These are phyloP conservation scores for Melanotaenia pygmaea DNA, from an alignment of 2,797 vertebrate species.

Conservation along the genomic window DNA sequence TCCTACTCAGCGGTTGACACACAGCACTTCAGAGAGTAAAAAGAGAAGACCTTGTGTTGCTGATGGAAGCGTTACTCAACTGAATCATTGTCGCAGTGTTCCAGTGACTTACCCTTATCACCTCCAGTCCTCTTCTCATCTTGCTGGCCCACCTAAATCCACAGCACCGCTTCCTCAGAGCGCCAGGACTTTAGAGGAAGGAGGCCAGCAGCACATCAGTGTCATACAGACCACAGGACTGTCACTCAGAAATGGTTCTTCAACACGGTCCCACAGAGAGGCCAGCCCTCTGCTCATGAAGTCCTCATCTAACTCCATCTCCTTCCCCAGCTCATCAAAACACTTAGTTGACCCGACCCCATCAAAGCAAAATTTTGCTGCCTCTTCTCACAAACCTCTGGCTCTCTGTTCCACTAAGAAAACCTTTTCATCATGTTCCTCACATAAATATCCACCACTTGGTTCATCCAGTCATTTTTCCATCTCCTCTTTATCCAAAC, in stretches of 20 bases:
- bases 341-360: constrained; percentile 42
- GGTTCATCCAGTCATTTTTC: constrained; percentile 49
- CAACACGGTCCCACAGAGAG: constrained; percentile 85
- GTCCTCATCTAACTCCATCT: constrained; percentile 59
- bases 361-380: constrained; percentile 38
- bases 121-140: constrained; percentile 83
- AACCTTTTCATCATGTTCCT: constrained; percentile 29
- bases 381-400: constrained; percentile 53
- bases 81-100: constrained; percentile 82
- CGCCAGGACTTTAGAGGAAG: constrained; percentile 86
- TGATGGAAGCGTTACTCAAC: constrained; percentile 79
- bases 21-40: constrained; percentile 82
- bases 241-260: constrained; percentile 85
- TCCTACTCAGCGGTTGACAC: constrained; percentile 87
- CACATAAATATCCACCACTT: constrained; percentile 39
- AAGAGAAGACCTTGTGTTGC: constrained; percentile 81
- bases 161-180: constrained; percentile 87
- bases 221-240: constrained; percentile 93
- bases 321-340: constrained; percentile 49
- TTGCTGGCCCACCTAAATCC: constrained; percentile 83
- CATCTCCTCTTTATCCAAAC: constrained; percentile 48
- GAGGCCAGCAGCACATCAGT: constrained; percentile 90
- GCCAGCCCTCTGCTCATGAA: constrained; percentile 82
- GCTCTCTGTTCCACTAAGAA: constrained; percentile 34
- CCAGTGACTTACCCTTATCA: constrained; percentile 86